Evolutionary conservation across 2,888 invertebrate species (phyloP).

Genomic region (Himalopsyche kuldschensis): DNA sequence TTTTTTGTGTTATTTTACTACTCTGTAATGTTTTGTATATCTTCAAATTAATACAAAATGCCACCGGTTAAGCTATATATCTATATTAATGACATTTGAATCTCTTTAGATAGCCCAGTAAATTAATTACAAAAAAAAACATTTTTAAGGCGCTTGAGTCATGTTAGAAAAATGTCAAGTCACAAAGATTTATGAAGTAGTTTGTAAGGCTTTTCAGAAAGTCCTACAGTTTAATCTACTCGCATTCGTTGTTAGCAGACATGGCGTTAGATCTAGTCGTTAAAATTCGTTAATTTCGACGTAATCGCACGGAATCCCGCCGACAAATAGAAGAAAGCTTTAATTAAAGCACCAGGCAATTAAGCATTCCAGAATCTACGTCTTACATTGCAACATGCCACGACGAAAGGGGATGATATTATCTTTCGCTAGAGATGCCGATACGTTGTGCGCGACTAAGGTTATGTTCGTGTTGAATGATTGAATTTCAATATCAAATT

Average conservation of each 20-base stretch:
- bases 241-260: not conserved
- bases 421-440: not conserved
- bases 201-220: not conserved
- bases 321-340: slow-evolving; percentile 20
- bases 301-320: not conserved
- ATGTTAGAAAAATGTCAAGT: not conserved
- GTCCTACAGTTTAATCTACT: not conserved
- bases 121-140: too few relatives aligned
- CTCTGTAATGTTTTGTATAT: too few relatives aligned
- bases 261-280: not conserved
- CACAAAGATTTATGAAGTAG: not conserved
- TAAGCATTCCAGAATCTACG: slow-evolving; percentile 20
- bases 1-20: too few relatives aligned
- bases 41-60: too few relatives aligned
- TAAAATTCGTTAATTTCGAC: slow-evolving; percentile 16
- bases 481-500: too few relatives aligned
- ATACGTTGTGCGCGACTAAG: not conserved
- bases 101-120: too few relatives aligned
- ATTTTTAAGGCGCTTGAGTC: not conserved
- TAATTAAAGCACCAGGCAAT: slow-evolving; percentile 34
- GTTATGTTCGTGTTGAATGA: too few relatives aligned
- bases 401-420: not conserved
- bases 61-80: too few relatives aligned
- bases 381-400: slow-evolving; percentile 26
- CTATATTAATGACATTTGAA: too few relatives aligned